Evolutionary conservation across 2,888 invertebrate species (phyloP), one percentile per base, ranked within the genome.

Genomic region (Microctonus brassicae): DNA sequence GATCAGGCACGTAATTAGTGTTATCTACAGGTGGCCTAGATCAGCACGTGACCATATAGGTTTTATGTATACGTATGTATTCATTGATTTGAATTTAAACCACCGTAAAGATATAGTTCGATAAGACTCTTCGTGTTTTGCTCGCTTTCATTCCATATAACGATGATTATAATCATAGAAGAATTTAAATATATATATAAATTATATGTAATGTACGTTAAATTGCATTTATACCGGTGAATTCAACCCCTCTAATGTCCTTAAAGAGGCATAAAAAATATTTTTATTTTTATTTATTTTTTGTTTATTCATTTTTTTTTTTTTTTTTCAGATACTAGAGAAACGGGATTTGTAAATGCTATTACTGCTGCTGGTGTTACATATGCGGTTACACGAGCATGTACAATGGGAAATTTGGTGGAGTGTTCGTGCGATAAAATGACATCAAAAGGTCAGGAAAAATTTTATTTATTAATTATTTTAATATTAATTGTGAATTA

Each of bases 361-460:
- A 94, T 97, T 82, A 94, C 95, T 10, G 93, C 97, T 0, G 97
- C 97, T 0, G 97, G 97, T 13, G 94, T 97, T 66, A 94, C 96
- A 47, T 96, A 93, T 88, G 93, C 95, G 61, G 94, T 97, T 78
- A 96, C 97, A 29, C 91, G 95, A 82, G 96, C 96, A 57, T 97
- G 97, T 88, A 95, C 95, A 72, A 93, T 93, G 87, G 97, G 97
- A 29, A 92, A 93, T 74, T 90, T 96, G 75, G 91, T 95, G 64
- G 95, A 96, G 85, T 97, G 97, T 86, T 94, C 95, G 70, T 96
- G 96, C 88, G 95, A 95, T 89, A 94, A 93, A 89, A 92, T 88
- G 88, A 86, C 90, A 88, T 83, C 82, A 73, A 87, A 86, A 81
- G 87, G 88, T 87, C 79, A 83, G 26, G 11, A 20, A 62, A n/a